phyloP scores from a whole-genome alignment of 2,888 invertebrate genomes.

The Tyria jacobaeae region DNA sequence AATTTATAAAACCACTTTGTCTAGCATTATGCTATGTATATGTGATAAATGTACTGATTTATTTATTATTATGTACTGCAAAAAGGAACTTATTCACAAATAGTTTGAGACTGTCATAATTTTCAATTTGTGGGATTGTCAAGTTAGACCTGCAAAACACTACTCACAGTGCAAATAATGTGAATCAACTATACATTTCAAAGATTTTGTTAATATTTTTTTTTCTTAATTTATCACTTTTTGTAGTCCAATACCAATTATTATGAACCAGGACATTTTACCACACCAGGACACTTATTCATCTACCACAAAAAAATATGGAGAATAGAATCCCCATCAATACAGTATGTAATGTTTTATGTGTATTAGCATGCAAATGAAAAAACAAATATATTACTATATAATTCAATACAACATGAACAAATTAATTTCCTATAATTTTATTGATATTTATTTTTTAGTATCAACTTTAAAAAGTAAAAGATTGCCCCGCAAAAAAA shows the following conservation, averaged over 20 bases:
- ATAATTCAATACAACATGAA: background rate
- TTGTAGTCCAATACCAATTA: no score
- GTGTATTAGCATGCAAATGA: background rate
- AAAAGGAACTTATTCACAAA: background rate
- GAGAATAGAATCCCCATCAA: background rate
- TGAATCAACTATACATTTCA: no score
- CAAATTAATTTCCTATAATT: background rate
- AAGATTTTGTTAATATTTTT: no score
- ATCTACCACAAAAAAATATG: background rate
- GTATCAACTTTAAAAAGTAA: no score
- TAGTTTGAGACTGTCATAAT: no score
- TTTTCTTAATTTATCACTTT: background rate
- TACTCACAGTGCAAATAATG: no score
- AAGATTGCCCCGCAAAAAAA: background rate
- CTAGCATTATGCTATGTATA: slow-evolving; percentile 34
- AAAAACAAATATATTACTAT: background rate
- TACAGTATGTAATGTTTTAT: background rate
- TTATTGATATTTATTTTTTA: background rate
- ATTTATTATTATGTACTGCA: background rate
- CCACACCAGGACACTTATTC: no score
- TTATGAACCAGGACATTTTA: slow-evolving; percentile 6
- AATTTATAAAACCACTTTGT: slow-evolving; percentile 17
- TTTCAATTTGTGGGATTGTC: no score
- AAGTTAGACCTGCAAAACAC: no score
- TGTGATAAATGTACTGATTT: slow-evolving; percentile 20